These are phyloP conservation scores for Mixornis gularis DNA, from an alignment of 2,113 vertebrate species.

Conservation along the genomic window DNA sequence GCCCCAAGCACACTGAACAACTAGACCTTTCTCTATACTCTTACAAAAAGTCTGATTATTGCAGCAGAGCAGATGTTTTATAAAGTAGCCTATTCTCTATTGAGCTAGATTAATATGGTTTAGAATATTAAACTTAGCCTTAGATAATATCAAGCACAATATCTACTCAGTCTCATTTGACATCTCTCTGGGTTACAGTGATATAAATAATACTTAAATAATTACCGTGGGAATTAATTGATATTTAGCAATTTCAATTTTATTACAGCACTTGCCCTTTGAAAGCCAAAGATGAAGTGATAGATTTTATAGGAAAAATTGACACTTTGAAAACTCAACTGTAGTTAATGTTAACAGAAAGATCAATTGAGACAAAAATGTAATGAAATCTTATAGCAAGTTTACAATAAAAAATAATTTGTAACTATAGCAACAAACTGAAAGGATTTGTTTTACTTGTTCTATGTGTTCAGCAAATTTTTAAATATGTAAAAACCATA, in stretches of 20 bases:
- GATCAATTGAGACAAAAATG: not conserved
- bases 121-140: conserved; percentile 2
- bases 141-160: not conserved
- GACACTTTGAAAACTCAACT: not conserved
- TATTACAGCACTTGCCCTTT: conserved; percentile 5
- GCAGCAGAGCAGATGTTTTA: not conserved
- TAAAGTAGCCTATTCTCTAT: not conserved
- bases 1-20: not conserved
- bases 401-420: not conserved
- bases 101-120: not conserved
- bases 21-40: not conserved
- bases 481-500: not conserved
- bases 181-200: not conserved
- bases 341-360: conserved; percentile 6
- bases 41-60: not conserved
- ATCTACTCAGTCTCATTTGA: not conserved
- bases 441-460: not conserved
- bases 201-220: conserved; percentile 31
- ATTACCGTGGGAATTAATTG: conserved; percentile 21
- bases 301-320: not conserved
- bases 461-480: not conserved
- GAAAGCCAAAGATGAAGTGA: not conserved
- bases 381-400: not conserved
- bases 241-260: conserved; percentile 22
- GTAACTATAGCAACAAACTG: not conserved